Evolutionary conservation across 2,888 invertebrate species (phyloP).

Genomic region (Melinaea marsaeus): DNA sequence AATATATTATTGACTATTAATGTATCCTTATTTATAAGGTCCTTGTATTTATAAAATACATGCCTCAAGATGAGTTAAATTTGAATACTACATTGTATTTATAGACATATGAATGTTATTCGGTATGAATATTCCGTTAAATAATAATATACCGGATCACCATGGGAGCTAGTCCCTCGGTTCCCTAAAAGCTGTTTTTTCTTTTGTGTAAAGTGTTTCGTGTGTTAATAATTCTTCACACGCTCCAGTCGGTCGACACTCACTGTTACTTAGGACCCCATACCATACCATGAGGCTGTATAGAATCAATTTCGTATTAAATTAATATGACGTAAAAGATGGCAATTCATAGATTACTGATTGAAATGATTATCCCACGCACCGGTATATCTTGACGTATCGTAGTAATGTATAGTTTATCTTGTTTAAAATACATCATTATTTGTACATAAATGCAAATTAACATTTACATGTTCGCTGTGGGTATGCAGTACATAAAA

Average conservation of each 20-base stretch:
- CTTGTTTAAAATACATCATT: too few species aligned
- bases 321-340: slow-evolving; percentile 22
- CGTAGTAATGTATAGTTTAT: neutral
- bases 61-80: too few species aligned
- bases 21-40: neutral
- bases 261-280: slow-evolving; percentile 45
- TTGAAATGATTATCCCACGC: slow-evolving; percentile 53
- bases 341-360: slow-evolving; percentile 59
- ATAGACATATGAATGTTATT: too few species aligned
- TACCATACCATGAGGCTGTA: slow-evolving; percentile 4
- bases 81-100: too few species aligned
- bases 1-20: neutral
- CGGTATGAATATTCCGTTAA: neutral
- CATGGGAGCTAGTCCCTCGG: slow-evolving; percentile 32
- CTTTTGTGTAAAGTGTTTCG: slow-evolving; percentile 62
- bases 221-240: slow-evolving; percentile 63
- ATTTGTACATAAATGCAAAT: neutral
- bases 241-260: slow-evolving; percentile 48
- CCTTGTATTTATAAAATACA: neutral
- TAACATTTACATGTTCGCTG: slow-evolving; percentile 1
- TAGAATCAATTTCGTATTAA: slow-evolving; percentile 35
- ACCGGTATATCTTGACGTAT: slow-evolving; percentile 27
- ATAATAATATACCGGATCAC: slow-evolving; percentile 3
- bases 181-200: slow-evolving; percentile 48
- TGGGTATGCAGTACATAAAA: too few species aligned